Conservation (phyloP, 2,113 vertebrate species). For the Ictalurus punctatus region DNA sequence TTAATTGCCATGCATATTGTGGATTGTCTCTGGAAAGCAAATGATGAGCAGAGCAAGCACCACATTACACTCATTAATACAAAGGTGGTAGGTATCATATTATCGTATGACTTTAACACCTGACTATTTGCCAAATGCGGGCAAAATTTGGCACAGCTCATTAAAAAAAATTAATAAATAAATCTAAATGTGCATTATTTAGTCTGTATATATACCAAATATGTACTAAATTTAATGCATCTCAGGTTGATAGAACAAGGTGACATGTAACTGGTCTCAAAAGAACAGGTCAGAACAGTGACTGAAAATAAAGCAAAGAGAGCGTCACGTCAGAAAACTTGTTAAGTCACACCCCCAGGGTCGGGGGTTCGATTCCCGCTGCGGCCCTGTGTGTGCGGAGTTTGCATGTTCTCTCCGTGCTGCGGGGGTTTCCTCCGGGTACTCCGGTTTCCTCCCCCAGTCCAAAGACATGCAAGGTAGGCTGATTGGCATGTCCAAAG, state of each 20-base stretch:
- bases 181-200: not conserved
- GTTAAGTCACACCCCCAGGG: no score
- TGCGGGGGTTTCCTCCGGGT: no score
- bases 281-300: not conserved
- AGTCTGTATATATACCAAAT: not conserved
- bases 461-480: no score
- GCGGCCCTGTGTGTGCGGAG: no score
- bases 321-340: not conserved
- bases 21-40: slow-evolving; percentile 11
- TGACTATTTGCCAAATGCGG: not conserved
- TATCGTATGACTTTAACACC: not conserved
- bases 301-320: not conserved
- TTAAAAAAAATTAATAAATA: not conserved
- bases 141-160: not conserved
- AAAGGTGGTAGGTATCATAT: not conserved
- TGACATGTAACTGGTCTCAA: not conserved
- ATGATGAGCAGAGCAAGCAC: not conserved
- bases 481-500: no score
- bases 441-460: no score
- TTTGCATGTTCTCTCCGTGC: no score
- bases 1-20: slow-evolving; percentile 28
- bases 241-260: not conserved
- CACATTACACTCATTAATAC: slow-evolving; percentile 7
- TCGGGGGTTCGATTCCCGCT: no score
- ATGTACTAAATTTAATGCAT: not conserved